Percentiles rank a stretch among this genome's conserved stretches.
These are phyloP conservation scores for Nothura maculosa DNA, from an alignment of 2,797 vertebrate genomes.

Conservation along the genomic window DNA sequence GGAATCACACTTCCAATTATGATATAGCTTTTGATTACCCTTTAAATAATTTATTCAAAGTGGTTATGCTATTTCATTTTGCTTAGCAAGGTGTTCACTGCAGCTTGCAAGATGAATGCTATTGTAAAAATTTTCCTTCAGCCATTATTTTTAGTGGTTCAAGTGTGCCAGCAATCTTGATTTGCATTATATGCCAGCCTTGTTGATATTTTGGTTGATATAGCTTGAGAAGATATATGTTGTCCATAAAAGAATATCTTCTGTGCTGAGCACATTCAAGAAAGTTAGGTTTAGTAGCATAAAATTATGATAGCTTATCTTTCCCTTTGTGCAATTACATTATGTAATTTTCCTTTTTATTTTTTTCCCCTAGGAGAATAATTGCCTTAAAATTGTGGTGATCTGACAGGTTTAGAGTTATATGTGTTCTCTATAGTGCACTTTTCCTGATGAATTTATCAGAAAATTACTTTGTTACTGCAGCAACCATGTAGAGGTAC, in stretches of 20 bases:
- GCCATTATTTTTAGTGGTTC: background rate
- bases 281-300: slow-evolving; percentile 2
- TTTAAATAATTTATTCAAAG: slow-evolving; percentile 10
- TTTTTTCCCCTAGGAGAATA: slow-evolving; percentile 38
- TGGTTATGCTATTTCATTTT: background rate
- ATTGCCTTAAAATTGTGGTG: slow-evolving; percentile 37
- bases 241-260: background rate
- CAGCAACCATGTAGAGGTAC: slow-evolving; percentile 13
- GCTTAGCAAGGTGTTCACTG: background rate
- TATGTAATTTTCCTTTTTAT: slow-evolving; percentile 36
- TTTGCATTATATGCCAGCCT: background rate
- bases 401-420: slow-evolving; percentile 64
- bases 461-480: slow-evolving; percentile 69
- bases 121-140: background rate
- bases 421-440: slow-evolving; percentile 42
- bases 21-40: background rate
- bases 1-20: background rate
- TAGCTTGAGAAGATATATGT: background rate
- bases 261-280: background rate
- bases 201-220: background rate
- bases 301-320: slow-evolving; percentile 32
- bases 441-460: slow-evolving; percentile 69
- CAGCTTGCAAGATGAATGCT: background rate
- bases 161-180: background rate
- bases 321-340: slow-evolving; percentile 18